Base-by-base conservation (phyloP, 2,113 vertebrate species). In the Cacatua alba region DNA sequence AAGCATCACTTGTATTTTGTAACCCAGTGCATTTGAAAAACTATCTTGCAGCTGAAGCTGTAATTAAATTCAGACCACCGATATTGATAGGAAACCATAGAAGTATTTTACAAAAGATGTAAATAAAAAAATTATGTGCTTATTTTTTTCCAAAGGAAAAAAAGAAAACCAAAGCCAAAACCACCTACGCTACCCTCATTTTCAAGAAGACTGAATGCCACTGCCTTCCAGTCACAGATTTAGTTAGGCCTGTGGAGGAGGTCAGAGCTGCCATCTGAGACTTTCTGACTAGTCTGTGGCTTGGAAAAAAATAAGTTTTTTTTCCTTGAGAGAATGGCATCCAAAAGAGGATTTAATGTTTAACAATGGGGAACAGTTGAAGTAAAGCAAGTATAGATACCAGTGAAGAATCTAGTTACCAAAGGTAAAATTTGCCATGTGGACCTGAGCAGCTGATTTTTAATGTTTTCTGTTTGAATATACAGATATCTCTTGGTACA, bases 121-220 rank as follows among this genome's bases (percentile, higher is more conserved):
- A 82, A 82, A 63, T 12, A 57, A 72, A 69, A 84, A 85, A 53
- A 5, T 37, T 37, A 37, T 37, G 33, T 5, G 7, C 2, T 39
- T 85, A 80, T 6, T 23, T 43, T 2, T 2, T 71, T 82, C 28
- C 26, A 88, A 65, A 37, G 4, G 2, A 7, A 83, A 80, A 37
- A 3, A 4, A 60, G 2, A 17, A 48, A 64, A 12, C 1, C 8
- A 29, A 65, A 35, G 10, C 20, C 9, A 16, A 76, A 67, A 17
- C 1, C 1, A 7, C 49, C 3, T 12, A n/a, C 9, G 28, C 4
- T 2, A 55, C 13, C 8, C 4, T 83, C 9, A 13, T 78, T 94
- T 69, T 89, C 28, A 67, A 39, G 16, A 46, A 51, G 11, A 88
- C 6, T 29, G 26, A 64, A 88, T 39, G 4, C 3, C 15, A 9